Percentiles rank a stretch among this genome's conserved stretches.
phyloP scores from a whole-genome alignment of 1,140 invertebrate genomes.

The Eupeodes corollae region DNA sequence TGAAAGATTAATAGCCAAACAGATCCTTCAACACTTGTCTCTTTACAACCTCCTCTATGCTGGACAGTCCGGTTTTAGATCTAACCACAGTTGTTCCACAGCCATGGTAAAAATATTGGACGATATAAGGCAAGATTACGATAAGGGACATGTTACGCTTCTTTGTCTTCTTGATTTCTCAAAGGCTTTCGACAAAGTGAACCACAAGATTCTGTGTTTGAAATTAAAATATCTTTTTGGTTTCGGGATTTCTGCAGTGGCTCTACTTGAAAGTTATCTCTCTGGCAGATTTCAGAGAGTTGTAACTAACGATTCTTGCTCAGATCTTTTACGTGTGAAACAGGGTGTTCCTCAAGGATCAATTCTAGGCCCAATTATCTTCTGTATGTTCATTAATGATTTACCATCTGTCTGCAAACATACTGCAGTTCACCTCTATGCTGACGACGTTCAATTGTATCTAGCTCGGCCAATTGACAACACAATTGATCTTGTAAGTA shows the following conservation, averaged over 20 bases:
- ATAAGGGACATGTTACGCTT: too few relatives aligned
- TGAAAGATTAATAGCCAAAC: too few relatives aligned
- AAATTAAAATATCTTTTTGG: background rate
- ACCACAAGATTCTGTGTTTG: background rate
- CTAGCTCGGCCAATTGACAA: too few relatives aligned
- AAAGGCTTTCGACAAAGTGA: background rate
- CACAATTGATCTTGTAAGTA: too few relatives aligned
- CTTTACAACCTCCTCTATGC: too few relatives aligned
- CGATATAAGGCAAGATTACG: too few relatives aligned
- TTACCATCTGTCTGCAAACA: background rate
- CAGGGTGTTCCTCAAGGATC: background rate
- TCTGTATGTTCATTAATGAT: background rate
- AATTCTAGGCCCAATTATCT: background rate
- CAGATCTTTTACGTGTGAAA: background rate
- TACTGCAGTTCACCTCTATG: background rate
- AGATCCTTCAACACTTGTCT: too few relatives aligned
- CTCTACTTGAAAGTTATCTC: background rate
- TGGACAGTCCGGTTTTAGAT: too few relatives aligned
- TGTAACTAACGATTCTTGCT: background rate
- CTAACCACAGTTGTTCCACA: too few relatives aligned
- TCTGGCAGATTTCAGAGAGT: background rate
- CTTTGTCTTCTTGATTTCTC: background rate
- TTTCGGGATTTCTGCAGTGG: background rate
- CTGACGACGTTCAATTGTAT: background rate
- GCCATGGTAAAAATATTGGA: too few relatives aligned